Percentiles rank a stretch among this genome's conserved stretches.
Conservation (phyloP, 2,888 invertebrate species). For the Mimas tiliae region DNA sequence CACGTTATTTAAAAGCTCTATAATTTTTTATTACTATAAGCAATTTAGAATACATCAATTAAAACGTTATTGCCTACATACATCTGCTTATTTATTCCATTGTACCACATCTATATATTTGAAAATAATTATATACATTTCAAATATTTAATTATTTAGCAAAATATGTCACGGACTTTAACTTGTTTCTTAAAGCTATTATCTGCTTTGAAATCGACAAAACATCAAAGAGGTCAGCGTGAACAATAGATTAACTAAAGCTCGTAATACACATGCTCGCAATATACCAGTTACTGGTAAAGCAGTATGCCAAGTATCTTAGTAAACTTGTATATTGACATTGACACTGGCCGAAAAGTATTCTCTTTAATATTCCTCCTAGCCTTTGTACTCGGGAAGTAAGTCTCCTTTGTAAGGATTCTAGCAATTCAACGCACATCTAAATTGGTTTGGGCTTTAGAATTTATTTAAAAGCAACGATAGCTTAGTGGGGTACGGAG, state of each 20-base stretch:
- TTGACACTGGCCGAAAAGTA: too few species aligned
- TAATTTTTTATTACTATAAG: not conserved
- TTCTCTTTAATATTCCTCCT: too few species aligned
- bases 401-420: too few species aligned
- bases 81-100: not conserved
- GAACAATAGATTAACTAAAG: constrained; percentile 13
- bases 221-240: not conserved
- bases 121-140: not conserved
- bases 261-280: not conserved
- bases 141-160: not conserved
- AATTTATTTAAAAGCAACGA: too few species aligned
- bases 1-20: too few species aligned
- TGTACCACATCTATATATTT: not conserved
- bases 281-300: not conserved
- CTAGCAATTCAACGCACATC: too few species aligned
- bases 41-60: not conserved
- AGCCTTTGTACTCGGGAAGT: too few species aligned
- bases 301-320: too few species aligned
- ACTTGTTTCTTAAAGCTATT: not conserved
- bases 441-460: too few species aligned
- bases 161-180: constrained; percentile 5
- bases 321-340: too few species aligned
- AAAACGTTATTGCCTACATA: not conserved
- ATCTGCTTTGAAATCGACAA: constrained; percentile 8
- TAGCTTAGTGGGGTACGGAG: too few species aligned